Base-by-base conservation (phyloP, 2,113 vertebrate species). In the Talpa occidentalis region DNA sequence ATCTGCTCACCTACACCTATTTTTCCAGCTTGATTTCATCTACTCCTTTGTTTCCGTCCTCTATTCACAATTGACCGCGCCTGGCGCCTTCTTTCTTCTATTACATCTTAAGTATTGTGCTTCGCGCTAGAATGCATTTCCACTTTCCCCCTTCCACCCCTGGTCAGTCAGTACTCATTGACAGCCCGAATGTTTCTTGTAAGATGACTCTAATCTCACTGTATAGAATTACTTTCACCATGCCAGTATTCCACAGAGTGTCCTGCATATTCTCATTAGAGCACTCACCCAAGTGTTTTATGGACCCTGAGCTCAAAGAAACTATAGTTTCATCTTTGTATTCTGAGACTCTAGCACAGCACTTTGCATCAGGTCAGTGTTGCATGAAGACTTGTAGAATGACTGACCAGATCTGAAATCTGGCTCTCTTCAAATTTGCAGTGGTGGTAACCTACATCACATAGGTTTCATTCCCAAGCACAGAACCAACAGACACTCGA, bases 271-370 rank as follows among this genome's bases (percentile, higher is more conserved):
- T 59, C 59, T 67, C 72, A 22, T 69, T 60, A 62, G 47, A 62
- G 40, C 32, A 21, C 40, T 79, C 76, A 15, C 66, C 22, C 3
- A 44, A 80, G 40, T 54, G 37, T 69, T 96, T 89, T 70, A 72
- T 77, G 80, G 19, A 82, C 42, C 26, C 47, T 80, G 80, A 94
- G 10, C 47, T 10, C 76, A 49, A 70, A 90, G 52, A 79, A 74
- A 40, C 85, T 90, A n/a, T 78, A 26, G 37, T 94, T 97, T 85
- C 66, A 32, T 95, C 40, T 84, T 79, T 90, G 47, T 62, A 42
- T 67, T 42, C n/a, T 73, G 32, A 93, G 52, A 84, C 14, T 59
- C 24, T 52, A 70, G 40, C 60, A 26, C 26, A 89, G 56, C 49
- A 86, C 6, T 92, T 92, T 76, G 40, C 19, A 59, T 19, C 69